Base-by-base conservation (phyloP, 30 jellyfish, hydroid and myxozoan species). In the Calvadosia cruxmelitensis region DNA sequence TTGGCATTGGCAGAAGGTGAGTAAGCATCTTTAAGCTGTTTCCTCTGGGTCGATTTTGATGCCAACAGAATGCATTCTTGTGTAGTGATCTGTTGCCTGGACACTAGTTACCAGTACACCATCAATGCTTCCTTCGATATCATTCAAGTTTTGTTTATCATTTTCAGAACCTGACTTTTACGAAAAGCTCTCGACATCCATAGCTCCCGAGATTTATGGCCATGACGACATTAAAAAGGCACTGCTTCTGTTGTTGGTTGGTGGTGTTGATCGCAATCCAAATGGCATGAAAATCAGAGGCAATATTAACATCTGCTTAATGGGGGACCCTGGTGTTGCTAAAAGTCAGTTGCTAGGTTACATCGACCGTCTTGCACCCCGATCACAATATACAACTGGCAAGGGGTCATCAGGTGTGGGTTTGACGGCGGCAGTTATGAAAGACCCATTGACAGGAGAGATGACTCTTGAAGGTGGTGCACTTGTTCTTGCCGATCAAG, bases 321-420 rank as follows among this genome's bases (percentile, higher is more conserved):
- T 92, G 96, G 99, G 99, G 0, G 99, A 92, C 63, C 99, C 99
- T 31, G 99, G 99, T 75, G 99, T 92, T 2, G 99, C 99, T 0
- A 92, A 92, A 52, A 71, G 93, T 78, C 99, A 92, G 80, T 72
- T 92, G 50, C 95, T 92, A 61, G 95, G 96, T 24, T 92, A 92
- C 72, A 84, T 92, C 29, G 96, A 92, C 53, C 85, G 99, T n/a
- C 81, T 92, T 27, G 95, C 96, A 23, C 86, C 90, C 16, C 84
- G 99, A 69, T 84, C 96, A 77, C 99, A 92, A 74, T 84, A 83
- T 57, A 92, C 99, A 20, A 92, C 99, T 16, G 99, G 99, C 20
- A 86, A 93, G 2, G 99, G 99, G 3, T 82, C 96, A 7, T 82
- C 96, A n/a, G 99, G 99, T 31, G 99, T 92, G 27, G 99, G 99